Conservation (phyloP, 2,113 vertebrate species). For the Sander vitreus region DNA sequence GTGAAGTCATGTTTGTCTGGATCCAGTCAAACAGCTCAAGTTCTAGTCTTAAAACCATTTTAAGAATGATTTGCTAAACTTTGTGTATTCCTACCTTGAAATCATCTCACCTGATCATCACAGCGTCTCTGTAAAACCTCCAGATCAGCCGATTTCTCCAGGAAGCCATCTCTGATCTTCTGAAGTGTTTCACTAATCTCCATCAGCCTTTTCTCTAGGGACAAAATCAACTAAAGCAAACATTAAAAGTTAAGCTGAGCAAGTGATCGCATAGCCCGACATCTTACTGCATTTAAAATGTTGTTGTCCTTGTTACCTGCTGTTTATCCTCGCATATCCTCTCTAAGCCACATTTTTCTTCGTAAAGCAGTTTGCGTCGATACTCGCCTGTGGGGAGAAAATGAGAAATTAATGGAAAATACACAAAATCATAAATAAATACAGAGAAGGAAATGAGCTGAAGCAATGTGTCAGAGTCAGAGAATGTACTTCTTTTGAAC, state of each 20-base stretch:
- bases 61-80: neutral
- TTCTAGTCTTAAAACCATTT: too few species aligned
- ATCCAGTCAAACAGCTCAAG: neutral
- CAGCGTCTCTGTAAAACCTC: slow-evolving; percentile 68
- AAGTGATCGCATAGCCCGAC: rapidly evolving
- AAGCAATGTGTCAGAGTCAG: too few species aligned
- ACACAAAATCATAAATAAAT: too few species aligned
- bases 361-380: slow-evolving; percentile 61
- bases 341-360: slow-evolving; percentile 80
- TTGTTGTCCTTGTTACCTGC: slow-evolving; percentile 79
- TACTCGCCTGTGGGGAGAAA: slow-evolving; percentile 48
- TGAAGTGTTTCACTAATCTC: slow-evolving; percentile 82
- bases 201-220: slow-evolving; percentile 84
- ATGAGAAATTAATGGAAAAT: neutral
- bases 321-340: slow-evolving; percentile 87
- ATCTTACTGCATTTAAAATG: neutral
- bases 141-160: slow-evolving; percentile 75
- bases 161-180: slow-evolving; percentile 79
- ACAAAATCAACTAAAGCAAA: slow-evolving; percentile 84
- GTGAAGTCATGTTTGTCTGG: neutral
- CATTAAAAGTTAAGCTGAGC: neutral
- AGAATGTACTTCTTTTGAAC: neutral
- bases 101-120: slow-evolving; percentile 70
- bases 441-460: neutral
- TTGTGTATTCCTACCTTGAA: too few species aligned